Evolutionary conservation across 2,113 vertebrate genomes (phyloP).

Genomic region (Rhipidura dahli): DNA sequence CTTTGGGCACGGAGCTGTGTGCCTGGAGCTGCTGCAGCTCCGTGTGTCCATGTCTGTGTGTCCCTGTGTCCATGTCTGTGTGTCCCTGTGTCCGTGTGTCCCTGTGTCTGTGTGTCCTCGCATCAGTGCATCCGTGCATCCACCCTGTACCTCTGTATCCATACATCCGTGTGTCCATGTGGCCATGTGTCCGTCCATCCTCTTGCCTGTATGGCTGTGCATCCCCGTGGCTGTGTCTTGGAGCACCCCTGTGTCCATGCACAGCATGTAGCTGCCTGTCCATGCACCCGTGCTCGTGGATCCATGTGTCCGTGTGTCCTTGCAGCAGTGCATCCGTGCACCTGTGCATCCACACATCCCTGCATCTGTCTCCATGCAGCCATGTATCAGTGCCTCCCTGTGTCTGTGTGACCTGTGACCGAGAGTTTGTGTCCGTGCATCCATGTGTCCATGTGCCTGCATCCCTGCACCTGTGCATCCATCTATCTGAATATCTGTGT

Average conservation of each 20-base stretch:
- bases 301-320: background rate
- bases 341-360: background rate
- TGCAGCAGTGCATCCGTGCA: background rate
- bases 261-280: background rate
- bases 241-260: background rate
- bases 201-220: fast-evolving
- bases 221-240: background rate
- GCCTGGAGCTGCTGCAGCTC: background rate
- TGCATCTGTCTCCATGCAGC: background rate
- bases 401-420: fast-evolving
- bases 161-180: background rate
- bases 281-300: background rate
- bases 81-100: background rate
- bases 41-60: fast-evolving
- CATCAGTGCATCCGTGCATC: fast-evolving
- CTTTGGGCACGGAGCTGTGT: background rate
- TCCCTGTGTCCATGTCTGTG: fast-evolving
- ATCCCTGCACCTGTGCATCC: background rate
- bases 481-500: fast-evolving
- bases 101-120: fast-evolving
- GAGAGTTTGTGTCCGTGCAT: background rate
- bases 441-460: background rate
- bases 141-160: too few species aligned
- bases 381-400: background rate
- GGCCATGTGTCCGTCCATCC: background rate